Base-by-base conservation (phyloP, 2,797 vertebrate genomes). In the Anabacerthia variegaticeps region DNA sequence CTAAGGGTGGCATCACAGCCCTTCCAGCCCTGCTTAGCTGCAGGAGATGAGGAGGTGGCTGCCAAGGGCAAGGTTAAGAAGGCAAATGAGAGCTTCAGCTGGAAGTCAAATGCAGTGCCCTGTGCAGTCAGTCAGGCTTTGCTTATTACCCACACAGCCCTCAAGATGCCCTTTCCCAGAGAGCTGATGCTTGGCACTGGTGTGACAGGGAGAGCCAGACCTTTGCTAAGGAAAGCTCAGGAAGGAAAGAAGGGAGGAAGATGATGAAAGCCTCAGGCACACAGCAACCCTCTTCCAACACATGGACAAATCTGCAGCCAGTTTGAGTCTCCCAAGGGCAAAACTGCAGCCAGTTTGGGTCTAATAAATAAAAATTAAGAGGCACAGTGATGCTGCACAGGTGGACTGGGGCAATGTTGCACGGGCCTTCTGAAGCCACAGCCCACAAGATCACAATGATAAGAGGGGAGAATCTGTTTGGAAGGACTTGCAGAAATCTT, bases 401-500 rank as follows among this genome's bases (percentile, higher is more conserved):
- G 5, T 22, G 44, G 24, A 13, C 37, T 24, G 43, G 10, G 20
- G 32, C 44, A 63, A 22, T 32, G 44, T 3, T 28, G 48, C 58
- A 46, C 0, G 0, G 54, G 22, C 12, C 16, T 32, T 46, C 52
- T 49, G 66, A 20, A 41, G 49, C 12, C 58, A 32, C 30, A 59
- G 49, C 51, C 32, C 44, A 30, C 19, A 12, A 43, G 14, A 19
- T 5, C 44, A 63, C 39, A 23, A 3, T 1, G 14, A 28, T 39
- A 52, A 12, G 46, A 71, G 27, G 8, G 8, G 28, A 78, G 39
- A 41, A 41, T 59, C 15, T 41, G 1, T 30, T 55, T 89, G 73
- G 39, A 54, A 89, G 52, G 46, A 14, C 34, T 59, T 4, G 0
- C 9, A 15, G 0, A 1, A 32, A 43, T 12, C 55, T 54, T 26